Base-by-base conservation (phyloP, 2,797 vertebrate genomes). In the Hoplostethus mediterraneus region DNA sequence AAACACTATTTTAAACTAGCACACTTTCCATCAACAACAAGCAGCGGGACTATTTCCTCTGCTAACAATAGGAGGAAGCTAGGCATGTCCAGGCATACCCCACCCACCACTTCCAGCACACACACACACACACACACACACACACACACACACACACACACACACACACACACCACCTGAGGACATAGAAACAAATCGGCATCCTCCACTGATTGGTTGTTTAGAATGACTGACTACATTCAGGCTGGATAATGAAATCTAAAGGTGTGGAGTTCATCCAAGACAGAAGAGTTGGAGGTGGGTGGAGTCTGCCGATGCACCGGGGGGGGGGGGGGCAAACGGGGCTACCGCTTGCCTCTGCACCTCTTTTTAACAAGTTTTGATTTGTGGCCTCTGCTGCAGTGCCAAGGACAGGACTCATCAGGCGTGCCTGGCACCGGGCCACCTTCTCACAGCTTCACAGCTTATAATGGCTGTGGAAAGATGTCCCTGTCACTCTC, bases 1-100 rank as follows among this genome's bases (percentile, higher is more conserved):
- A 67, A 79, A 86, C 49, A 31, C 59, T 64, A 75, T 81, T 88
- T 80, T 80, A 72, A 82, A 67, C 51, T 60, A 33, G 59, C 0
- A 5, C 12, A 55, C 63, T 80, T 79, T 74, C 81, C 56, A 71
- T 67, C 67, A 75, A 60, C 31, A 82, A 63, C 38, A 64, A 45
- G 13, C 61, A 57, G 52, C 25, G 54, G 60, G 75, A 71, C 61
- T 70, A 3, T 9, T 56, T 61, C n/a, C 9, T 28, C 28, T 59
- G 61, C 53, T 78, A 73, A 74, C 58, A 77, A 79, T 75, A 79
- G 67, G 75, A 17, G 21, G n/a, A 52, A 1, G 11, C 45, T 47
- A 30, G 31, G 59, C 52, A 66, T 60, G 69, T 59, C 42, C 12
- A 49, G 38, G 54, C 62, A 59, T 33, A 65, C 28, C 28, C 28